Conservation (phyloP, 1,140 invertebrate species). For the Colletes latitarsis region DNA sequence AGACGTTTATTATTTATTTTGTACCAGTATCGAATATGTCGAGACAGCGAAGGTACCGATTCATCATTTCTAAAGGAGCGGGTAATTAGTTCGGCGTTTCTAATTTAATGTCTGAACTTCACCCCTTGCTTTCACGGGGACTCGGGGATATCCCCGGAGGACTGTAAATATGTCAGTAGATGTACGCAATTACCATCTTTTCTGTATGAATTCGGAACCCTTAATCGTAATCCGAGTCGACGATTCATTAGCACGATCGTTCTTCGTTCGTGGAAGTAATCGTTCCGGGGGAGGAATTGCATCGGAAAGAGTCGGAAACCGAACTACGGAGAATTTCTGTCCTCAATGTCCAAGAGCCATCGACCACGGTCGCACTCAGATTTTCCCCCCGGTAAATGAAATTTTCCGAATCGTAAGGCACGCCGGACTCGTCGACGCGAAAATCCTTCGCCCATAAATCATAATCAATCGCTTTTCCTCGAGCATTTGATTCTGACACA, state of each 20-base stretch:
- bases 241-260: constrained; percentile 32
- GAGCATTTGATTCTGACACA: constrained; percentile 54
- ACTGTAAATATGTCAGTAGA: constrained; percentile 55
- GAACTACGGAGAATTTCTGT: constrained; percentile 13
- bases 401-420: constrained; percentile 71
- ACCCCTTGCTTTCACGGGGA: constrained; percentile 15
- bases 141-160: constrained; percentile 25
- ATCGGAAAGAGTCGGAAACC: constrained; percentile 35
- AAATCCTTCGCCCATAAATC: constrained; percentile 65
- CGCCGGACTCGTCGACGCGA: constrained; percentile 48
- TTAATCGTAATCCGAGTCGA: constrained; percentile 39
- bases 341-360: constrained; percentile 1
- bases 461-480: constrained; percentile 68
- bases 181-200: constrained; percentile 35
- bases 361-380: constrained; percentile 15
- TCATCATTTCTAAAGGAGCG: constrained; percentile 40
- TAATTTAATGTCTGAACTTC: constrained; percentile 54
- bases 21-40: neutral
- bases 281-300: constrained; percentile 21
- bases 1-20: no score
- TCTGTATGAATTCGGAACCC: constrained; percentile 41
- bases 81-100: constrained; percentile 53
- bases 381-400: constrained; percentile 57
- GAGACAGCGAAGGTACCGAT: constrained; percentile 17
- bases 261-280: neutral